Evolutionary conservation across 2,797 vertebrate species (phyloP), one percentile per base, ranked within the genome.

Genomic region (Siniperca scherzeri): DNA sequence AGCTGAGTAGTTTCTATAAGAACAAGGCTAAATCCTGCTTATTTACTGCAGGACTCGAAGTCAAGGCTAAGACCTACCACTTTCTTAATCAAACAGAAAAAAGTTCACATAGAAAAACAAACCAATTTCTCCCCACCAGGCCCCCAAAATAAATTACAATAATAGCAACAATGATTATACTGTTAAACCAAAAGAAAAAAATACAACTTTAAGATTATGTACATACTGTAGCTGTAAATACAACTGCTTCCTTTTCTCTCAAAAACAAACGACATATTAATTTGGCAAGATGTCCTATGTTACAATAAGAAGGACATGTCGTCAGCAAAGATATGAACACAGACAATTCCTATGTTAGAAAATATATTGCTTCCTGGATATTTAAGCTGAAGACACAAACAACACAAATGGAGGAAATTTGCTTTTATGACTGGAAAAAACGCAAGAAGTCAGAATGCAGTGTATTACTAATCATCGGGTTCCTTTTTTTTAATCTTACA

Each of bases 291-390:
- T 59, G 88, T 92, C 88, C 88, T 82, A 74, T 87, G 86, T 92
- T 87, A 94, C 88, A 89, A 84, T 74, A 85, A 66, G 82, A 83
- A 84, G 78, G 84, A 90, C 87, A 82, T 80, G 77, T 88, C 30
- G 3, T 86, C 86, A 83, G 83, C 80, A 88, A 84, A 88, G 83
- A 89, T 80, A 83, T 80, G 84, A 87, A 88, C 80, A 88, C 90
- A 86, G 79, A 93, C 78, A 33, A 40, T 52, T 93, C 83, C 89
- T 88, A 91, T 90, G 85, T 90, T 93, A 93, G 89, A 94, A 95
- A 95, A 95, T 88, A 93, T 94, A 95, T 95, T 94, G 94, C 93
- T 95, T 94, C 90, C 92, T 87, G 86, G 82, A 81, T 90, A 84
- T 92, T 89, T 88, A 82, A 88, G 82, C 83, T 88, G 86, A 87